These are phyloP conservation scores for Crenuchus spilurus DNA, from an alignment of 2,797 vertebrate species.

Conservation along the genomic window DNA sequence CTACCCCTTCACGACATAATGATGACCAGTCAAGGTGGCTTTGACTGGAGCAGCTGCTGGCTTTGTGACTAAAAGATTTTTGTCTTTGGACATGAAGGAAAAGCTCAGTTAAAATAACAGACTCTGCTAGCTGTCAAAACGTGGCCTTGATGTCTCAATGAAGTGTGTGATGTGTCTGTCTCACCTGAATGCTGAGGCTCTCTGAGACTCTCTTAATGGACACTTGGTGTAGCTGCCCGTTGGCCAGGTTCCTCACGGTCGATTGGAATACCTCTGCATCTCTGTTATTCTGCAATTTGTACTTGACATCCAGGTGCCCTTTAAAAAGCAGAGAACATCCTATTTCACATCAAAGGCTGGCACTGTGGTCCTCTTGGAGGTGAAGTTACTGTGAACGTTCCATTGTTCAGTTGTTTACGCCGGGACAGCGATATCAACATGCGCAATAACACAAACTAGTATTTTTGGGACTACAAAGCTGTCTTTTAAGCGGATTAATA, in stretches of 20 bases:
- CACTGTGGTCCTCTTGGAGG: background rate
- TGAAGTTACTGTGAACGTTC: background rate
- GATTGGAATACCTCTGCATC: conserved; percentile 81
- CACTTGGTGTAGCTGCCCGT: conserved; percentile 84
- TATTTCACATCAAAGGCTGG: conserved; percentile 2
- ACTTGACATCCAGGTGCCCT: conserved; percentile 90
- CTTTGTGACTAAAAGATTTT: background rate
- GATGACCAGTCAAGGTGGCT: background rate
- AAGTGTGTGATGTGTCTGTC: background rate
- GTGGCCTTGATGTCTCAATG: background rate
- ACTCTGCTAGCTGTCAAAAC: background rate
- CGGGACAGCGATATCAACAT: conserved; percentile 19
- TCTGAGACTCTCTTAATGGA: conserved; percentile 81
- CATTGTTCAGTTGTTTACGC: conserved; percentile 10
- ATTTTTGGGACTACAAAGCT: conserved; percentile 47
- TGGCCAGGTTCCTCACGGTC: conserved; percentile 80
- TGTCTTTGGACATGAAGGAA: background rate
- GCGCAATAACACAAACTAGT: conserved; percentile 11
- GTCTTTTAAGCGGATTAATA: conserved; percentile 63
- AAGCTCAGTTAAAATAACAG: background rate
- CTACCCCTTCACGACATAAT: background rate
- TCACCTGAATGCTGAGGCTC: conserved; percentile 80
- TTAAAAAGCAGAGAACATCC: conserved; percentile 33
- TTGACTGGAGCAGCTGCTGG: background rate
- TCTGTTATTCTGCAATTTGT: conserved; percentile 82